These are phyloP conservation scores for Corvus moneduloides DNA, from an alignment of 2,113 vertebrate species.

Conservation along the genomic window DNA sequence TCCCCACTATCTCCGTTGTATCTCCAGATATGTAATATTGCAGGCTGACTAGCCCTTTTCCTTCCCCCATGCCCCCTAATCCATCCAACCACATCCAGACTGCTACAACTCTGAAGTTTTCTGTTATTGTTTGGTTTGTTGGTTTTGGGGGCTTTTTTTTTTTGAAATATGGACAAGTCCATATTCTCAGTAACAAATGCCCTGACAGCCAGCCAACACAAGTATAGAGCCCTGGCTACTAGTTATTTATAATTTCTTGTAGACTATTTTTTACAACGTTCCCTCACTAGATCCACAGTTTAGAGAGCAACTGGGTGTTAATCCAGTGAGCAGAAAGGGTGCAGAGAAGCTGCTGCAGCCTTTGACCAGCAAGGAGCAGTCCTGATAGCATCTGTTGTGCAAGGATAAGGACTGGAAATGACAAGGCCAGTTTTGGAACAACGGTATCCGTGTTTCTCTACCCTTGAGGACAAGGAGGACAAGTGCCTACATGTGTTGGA, in stretches of 20 bases:
- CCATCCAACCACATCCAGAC: background rate
- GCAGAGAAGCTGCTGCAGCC: background rate
- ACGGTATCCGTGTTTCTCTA: slow-evolving; percentile 47
- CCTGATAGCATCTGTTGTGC: background rate
- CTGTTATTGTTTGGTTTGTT: background rate
- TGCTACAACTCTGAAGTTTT: background rate
- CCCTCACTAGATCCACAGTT: background rate
- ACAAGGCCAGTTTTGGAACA: slow-evolving; percentile 43
- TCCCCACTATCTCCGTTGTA: background rate
- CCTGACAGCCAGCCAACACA: background rate
- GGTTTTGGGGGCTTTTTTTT: background rate
- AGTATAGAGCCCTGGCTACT: background rate
- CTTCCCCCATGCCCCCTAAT: background rate
- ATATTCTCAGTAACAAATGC: background rate
- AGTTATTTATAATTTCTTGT: background rate
- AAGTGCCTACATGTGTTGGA: slow-evolving; percentile 73
- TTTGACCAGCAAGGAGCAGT: background rate
- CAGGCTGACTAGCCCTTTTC: background rate
- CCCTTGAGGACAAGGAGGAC: slow-evolving; percentile 59
- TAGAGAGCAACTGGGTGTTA: background rate
- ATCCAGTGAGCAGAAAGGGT: background rate
- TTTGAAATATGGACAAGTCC: background rate
- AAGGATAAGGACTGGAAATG: slow-evolving; percentile 25
- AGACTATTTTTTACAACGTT: background rate
- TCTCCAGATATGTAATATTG: background rate